phyloP scores from a whole-genome alignment of 2,888 invertebrate species.

The Zaprionus lineosus region DNA sequence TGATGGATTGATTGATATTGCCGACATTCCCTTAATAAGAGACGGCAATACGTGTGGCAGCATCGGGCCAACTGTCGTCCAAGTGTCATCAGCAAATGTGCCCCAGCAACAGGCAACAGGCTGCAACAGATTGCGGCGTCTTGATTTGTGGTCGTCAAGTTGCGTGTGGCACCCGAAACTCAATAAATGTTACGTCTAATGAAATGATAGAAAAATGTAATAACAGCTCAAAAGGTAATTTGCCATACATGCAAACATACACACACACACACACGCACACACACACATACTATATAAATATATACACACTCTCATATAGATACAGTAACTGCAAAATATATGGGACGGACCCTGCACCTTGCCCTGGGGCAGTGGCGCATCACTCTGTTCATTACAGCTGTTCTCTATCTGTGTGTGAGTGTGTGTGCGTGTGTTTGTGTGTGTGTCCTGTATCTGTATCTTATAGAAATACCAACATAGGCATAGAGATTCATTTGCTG shows the following conservation, averaged over 20 bases:
- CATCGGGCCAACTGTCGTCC: constrained; percentile 30
- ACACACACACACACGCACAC: neutral
- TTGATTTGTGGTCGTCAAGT: neutral
- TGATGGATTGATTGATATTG: constrained; percentile 62
- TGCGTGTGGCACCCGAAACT: constrained; percentile 37
- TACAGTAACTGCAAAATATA: constrained; percentile 7
- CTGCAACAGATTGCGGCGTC: constrained; percentile 39
- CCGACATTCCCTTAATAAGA: constrained; percentile 20
- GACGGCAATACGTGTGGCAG: neutral
- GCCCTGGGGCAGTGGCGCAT: constrained; percentile 8
- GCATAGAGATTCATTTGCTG: constrained; percentile 38
- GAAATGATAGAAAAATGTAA: constrained; percentile 47
- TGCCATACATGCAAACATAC: constrained; percentile 21
- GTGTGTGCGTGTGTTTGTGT: neutral
- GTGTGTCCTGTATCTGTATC: constrained; percentile 11
- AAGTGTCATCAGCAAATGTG: constrained; percentile 13
- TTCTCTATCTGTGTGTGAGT: neutral
- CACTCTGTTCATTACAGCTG: constrained; percentile 11
- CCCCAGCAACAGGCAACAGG: constrained; percentile 34
- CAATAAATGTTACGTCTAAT: constrained; percentile 40
- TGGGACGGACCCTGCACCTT: constrained; percentile 3
- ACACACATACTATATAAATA: neutral
- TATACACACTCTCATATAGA: no score
- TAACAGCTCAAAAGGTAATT: constrained; percentile 64
- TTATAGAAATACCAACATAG: constrained; percentile 15